Conservation (phyloP, 2,797 vertebrate species). For the Mallotus villosus region DNA sequence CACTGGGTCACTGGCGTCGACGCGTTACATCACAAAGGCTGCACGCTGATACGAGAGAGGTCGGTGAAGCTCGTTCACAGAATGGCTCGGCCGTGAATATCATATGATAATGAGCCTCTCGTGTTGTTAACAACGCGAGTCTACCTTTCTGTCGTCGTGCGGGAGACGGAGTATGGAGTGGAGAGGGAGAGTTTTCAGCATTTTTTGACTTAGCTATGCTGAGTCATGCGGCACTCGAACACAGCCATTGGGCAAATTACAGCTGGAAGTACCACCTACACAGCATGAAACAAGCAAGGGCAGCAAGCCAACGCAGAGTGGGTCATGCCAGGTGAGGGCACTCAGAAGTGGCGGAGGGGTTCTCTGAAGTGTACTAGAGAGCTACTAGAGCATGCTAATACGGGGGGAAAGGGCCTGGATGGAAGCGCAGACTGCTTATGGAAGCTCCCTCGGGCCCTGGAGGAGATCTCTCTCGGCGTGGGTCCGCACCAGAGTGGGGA, state of each 20-base stretch:
- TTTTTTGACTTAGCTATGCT: constrained; percentile 29
- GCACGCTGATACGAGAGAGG: no score
- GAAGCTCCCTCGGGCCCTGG: constrained; percentile 23
- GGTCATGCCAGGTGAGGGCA: constrained; percentile 52
- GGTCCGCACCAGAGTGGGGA: constrained; percentile 18
- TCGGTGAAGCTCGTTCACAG: no score
- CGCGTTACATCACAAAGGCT: no score
- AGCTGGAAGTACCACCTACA: constrained; percentile 51
- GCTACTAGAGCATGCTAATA: constrained; percentile 46
- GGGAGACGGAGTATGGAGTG: not conserved
- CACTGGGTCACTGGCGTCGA: no score
- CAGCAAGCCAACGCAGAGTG: constrained; percentile 47
- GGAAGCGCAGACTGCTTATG: constrained; percentile 39
- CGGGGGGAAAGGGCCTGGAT: constrained; percentile 34
- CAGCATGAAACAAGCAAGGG: constrained; percentile 40
- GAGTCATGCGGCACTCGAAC: constrained; percentile 43
- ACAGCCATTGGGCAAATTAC: constrained; percentile 51
- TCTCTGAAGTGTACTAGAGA: constrained; percentile 46
- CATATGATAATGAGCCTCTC: no score
- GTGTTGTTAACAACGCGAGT: no score
- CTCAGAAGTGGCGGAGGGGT: constrained; percentile 44
- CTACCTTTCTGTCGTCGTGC: no score
- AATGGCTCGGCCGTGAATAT: no score
- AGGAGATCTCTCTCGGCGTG: constrained; percentile 14
- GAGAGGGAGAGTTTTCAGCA: constrained; percentile 8